phyloP scores from a whole-genome alignment of 2,888 invertebrate genomes.

The Epinotia ramella region DNA sequence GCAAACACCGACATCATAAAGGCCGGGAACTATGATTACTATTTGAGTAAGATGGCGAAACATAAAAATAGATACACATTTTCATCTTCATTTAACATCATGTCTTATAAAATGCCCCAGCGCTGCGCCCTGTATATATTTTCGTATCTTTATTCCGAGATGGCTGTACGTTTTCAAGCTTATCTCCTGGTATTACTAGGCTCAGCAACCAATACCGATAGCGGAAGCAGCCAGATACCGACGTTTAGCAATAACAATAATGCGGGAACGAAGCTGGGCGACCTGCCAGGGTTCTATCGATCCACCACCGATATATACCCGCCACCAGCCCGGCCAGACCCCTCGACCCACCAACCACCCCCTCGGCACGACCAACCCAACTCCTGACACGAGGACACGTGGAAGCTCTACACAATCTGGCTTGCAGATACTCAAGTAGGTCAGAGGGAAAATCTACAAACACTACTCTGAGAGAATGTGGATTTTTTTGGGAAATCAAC shows the following conservation, averaged over 20 bases:
- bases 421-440: conserved; percentile 79
- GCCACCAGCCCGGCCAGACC: conserved; percentile 70
- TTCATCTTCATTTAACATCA: conserved; percentile 41
- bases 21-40: conserved; percentile 9
- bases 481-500: conserved; percentile 75
- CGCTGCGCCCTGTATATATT: conserved; percentile 38
- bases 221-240: conserved; percentile 78
- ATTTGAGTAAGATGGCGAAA: conserved; percentile 11
- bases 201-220: conserved; percentile 71
- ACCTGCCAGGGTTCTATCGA: conserved; percentile 84
- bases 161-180: conserved; percentile 39
- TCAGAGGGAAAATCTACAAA: conserved; percentile 85
- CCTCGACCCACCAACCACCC: conserved; percentile 67
- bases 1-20: not conserved
- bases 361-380: conserved; percentile 60
- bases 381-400: conserved; percentile 57
- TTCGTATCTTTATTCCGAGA: conserved; percentile 39
- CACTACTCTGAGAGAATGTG: conserved; percentile 74
- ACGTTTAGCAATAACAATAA: conserved; percentile 83
- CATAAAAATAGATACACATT: conserved; percentile 30
- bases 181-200: conserved; percentile 75
- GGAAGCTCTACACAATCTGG: conserved; percentile 68
- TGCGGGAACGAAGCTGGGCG: conserved; percentile 81
- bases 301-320: conserved; percentile 63
- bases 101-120: conserved; percentile 31